Percentiles rank a stretch among this genome's conserved stretches.
Conservation (phyloP, 2,888 invertebrate species). For the Noctua pronuba region DNA sequence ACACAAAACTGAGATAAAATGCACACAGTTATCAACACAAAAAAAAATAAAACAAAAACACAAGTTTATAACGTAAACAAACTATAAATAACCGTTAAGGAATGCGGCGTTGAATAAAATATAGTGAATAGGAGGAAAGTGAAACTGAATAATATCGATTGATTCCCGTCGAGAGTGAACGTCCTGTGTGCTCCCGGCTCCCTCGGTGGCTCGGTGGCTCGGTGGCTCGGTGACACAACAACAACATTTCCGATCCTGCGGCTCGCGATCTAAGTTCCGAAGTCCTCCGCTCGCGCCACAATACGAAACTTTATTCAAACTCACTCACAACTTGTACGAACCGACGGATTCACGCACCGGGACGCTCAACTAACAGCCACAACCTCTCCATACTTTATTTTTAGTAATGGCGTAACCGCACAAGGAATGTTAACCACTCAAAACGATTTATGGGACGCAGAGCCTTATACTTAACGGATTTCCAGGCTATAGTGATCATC, state of each 20-base stretch:
- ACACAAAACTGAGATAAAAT: conserved; percentile 40
- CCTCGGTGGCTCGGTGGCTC: no score
- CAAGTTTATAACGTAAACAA: conserved; percentile 53
- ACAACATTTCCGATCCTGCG: background rate
- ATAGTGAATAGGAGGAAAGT: conserved; percentile 37
- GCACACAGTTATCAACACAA: conserved; percentile 47
- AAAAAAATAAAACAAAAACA: conserved; percentile 53
- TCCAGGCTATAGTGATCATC: conserved; percentile 68
- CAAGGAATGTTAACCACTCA: conserved; percentile 66
- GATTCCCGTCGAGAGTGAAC: conserved; percentile 44
- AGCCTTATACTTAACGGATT: conserved; percentile 68
- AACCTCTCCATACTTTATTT: conserved; percentile 74
- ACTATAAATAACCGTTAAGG: conserved; percentile 51
- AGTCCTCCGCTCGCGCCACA: background rate
- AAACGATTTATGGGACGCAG: conserved; percentile 75
- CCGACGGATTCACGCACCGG: conserved; percentile 4
- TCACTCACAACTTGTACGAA: background rate
- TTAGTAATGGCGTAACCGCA: conserved; percentile 85
- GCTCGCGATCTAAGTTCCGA: background rate
- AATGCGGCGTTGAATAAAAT: conserved; percentile 35
- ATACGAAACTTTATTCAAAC: conserved; percentile 36
- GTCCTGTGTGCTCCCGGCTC: background rate
- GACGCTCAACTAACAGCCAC: conserved; percentile 11
- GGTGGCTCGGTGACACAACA: background rate
- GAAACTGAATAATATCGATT: conserved; percentile 36